Evolutionary conservation across 1,140 invertebrate species (phyloP), one percentile per base, ranked within the genome.

Genomic region (Nebria ingens): DNA sequence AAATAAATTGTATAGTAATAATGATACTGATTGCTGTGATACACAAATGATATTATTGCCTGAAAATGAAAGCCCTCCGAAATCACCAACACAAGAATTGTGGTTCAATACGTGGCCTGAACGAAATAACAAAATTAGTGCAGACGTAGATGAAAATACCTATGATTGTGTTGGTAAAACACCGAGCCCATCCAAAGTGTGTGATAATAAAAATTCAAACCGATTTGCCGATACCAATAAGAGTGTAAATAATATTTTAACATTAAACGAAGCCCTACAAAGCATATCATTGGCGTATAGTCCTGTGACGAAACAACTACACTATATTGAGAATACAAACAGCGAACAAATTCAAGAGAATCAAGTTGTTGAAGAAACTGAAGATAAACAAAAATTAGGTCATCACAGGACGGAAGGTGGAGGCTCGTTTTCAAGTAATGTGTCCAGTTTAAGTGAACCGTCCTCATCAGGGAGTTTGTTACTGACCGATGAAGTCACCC

Each of bases 281-380:
- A 77, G 72, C 62, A 76, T 77, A 71, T 74, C 75, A 51, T 55
- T 78, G 62, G 73, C 75, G 50, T 77, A 77, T 59, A 75, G 72
- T 63, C 73, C 73, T 22, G 58, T 72, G 4, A 76, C 74, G 6
- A 77, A 73, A 57, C 71, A 76, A 55, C 60, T 77, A 13, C 71
- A 70, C 45, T 68, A 68, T 51, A 68, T 71, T 22, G 73, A 70
- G 19, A 69, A 66, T 42, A 59, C 49, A 54, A 62, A 53, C n/a
- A 55, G 50, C 40, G 38, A 40, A 6, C 55, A 53, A 12, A 56
- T 53, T 21, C 6, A 25, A 15, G 59, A 62, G 51, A 22, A 55
- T 42, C 58, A 66, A 3, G 55, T 54, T 59, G 52, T 53, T 40
- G 51, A 55, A 49, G 58, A 60, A 21, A 58, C 60, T 25, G 12